A percentile compares a stretch with the other conserved stretches of the same genome.
Evolutionary conservation across 1,140 invertebrate species (phyloP).

Genomic region (Zaprionus camerounensis): DNA sequence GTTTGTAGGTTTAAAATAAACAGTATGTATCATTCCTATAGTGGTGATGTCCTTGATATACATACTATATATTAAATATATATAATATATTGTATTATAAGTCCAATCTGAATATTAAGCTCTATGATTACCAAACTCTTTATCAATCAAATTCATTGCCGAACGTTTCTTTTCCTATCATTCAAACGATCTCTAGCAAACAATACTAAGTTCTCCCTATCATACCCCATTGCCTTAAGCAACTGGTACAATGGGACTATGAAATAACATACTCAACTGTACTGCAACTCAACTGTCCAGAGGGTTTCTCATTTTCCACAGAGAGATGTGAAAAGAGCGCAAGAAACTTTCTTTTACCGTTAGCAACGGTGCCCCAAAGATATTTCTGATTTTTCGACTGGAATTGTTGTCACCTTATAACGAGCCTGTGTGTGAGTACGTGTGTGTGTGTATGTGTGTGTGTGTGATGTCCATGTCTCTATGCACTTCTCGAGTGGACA

Average conservation of each 20-base stretch:
- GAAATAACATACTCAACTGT: background rate
- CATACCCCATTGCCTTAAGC: background rate
- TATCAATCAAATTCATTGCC: no score
- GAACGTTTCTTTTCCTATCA: no score
- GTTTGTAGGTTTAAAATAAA: no score
- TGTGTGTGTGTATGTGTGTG: background rate
- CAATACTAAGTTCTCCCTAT: background rate
- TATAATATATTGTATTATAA: no score
- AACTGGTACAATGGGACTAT: background rate
- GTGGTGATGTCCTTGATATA: no score
- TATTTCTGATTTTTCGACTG: background rate
- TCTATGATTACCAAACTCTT: no score
- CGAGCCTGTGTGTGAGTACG: background rate
- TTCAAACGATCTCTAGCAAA: background rate
- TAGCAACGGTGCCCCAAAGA: background rate
- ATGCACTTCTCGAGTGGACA: background rate
- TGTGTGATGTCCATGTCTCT: background rate
- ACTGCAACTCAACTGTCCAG: background rate
- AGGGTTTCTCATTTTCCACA: background rate
- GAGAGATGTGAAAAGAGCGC: background rate
- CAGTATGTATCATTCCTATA: no score
- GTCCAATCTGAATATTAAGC: no score
- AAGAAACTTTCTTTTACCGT: constrained; percentile 6
- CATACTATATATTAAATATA: no score
- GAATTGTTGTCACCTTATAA: background rate